Conservation (phyloP, 2,113 vertebrate genomes). For the Neolamprologus brichardi region DNA sequence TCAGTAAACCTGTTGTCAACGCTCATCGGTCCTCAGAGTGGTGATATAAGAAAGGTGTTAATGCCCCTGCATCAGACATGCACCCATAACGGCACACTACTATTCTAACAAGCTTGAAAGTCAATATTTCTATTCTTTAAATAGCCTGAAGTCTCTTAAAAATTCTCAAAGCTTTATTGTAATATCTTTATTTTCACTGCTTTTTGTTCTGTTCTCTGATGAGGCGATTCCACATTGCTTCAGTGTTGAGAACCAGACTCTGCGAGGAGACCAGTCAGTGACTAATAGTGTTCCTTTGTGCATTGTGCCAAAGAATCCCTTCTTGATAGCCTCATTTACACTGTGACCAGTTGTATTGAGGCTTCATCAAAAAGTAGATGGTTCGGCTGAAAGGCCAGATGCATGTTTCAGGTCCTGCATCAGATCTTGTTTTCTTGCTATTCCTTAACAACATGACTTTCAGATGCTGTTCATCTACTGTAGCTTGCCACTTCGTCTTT, state of each 20-base stretch:
- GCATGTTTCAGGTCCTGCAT: background rate
- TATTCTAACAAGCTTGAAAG: background rate
- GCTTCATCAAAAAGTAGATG: background rate
- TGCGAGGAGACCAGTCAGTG: background rate
- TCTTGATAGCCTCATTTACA: background rate
- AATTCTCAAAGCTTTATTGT: background rate
- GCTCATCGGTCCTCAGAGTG: too few species aligned
- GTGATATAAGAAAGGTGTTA: too few species aligned
- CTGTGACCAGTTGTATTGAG: background rate
- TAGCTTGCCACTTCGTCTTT: background rate
- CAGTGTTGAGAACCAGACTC: background rate
- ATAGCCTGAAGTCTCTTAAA: background rate
- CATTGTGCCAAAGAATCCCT: background rate
- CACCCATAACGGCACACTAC: too few species aligned
- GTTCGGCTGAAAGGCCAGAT: background rate
- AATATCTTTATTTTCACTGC: background rate
- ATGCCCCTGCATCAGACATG: too few species aligned
- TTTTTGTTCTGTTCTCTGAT: background rate
- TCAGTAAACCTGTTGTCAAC: too few species aligned
- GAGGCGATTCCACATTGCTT: rapidly evolving
- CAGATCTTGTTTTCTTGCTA: background rate
- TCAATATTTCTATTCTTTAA: background rate
- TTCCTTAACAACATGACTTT: background rate
- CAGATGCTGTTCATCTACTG: background rate
- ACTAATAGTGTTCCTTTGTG: background rate